Evolutionary conservation across 2,113 vertebrate genomes (phyloP), one percentile per base, ranked within the genome.

Genomic region (Daphoenositta chrysoptera): DNA sequence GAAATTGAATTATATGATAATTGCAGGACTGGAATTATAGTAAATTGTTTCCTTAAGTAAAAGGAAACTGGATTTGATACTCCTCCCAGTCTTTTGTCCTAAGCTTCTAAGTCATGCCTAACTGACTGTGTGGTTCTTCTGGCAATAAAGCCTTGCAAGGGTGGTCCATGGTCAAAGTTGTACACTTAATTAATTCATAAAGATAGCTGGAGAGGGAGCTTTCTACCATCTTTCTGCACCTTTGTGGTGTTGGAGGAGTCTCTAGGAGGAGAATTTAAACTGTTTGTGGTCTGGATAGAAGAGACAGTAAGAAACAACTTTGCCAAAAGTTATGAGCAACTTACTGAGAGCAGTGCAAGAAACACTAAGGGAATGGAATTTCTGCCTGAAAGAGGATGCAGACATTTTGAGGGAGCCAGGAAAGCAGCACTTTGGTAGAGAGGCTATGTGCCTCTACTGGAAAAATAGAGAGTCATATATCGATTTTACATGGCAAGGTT

Each of bases 41-140:
- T 75, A 88, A 83, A 83, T 94, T 92, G 15, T 66, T 97, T 89
- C 83, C 86, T 94, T 86, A 86, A 90, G 69, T 80, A 73, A 90
- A 68, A 80, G 31, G 61, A 50, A 90, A 93, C 58, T 66, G 56
- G 42, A 73, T 86, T 86, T 93, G 68, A 70, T 88, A 35, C 31
- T 83, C 51, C 42, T 80, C 93, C 35, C 39, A 71, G 51, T 48
- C 51, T 90, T 90, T 30, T 60, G 58, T 68, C 60, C 80, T 81
- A 81, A 86, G 58, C 65, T 83, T 73, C 31, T 73, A 80, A 92
- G 42, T 90, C 69, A 81, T 75, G 56, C 47, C 33, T 92, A 66
- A 91, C 42, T 83, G 28, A 79, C 79, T 60, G 16, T n/a, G 47
- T 77, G 68, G 53, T 47, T 86, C 30, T 42, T 77, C 40, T 42